Base-by-base conservation (phyloP, 2,888 invertebrate species). In the Nomada goodeniana region DNA sequence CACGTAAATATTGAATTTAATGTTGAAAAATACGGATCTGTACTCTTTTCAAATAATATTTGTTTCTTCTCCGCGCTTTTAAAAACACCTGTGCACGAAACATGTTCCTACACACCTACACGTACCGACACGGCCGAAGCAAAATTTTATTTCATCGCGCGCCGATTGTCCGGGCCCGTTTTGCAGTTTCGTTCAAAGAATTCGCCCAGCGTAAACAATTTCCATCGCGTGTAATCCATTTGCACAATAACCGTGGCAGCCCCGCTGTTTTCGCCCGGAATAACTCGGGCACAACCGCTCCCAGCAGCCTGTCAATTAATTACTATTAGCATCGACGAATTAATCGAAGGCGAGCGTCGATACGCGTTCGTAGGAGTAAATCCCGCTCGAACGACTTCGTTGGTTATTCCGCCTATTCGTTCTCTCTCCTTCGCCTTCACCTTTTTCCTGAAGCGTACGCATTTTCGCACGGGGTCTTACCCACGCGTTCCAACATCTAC, bases 291-390 rank as follows among this genome's bases (percentile, higher is more conserved):
- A 23, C 52, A 20, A 18, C 42, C n/a, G 63, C 55, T 72, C 68
- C 57, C 63, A 47, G 53, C 52, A 20, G 69, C 63, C 65, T 74
- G 71, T 71, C 86, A 61, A 74, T 74, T 78, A 78, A 75, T 75
- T 67, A 36, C 64, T 60, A 75, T 71, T 72, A 80, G 74, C 52
- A 59, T 86, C 53, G 52, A 71, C 64, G 60, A 73, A 80, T 86
- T 86, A 68, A 70, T 77, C 42, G 73, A 63, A 68, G 76, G 70
- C 73, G 63, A 76, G 53, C 74, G 65, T 55, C 67, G 69, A 73
- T 70, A 83, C 52, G 36, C 55, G 44, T 76, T 76, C 82, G 86
- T 84, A 70, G 76, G 72, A 79, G 86, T 83, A 79, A 70, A 85
- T 80, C 76, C 64, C 71, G 68, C 59, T 84, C 75, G 74, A 77